These are phyloP conservation scores for Aleiodes leptofemur DNA, from an alignment of 2,888 invertebrate species.

Conservation along the genomic window DNA sequence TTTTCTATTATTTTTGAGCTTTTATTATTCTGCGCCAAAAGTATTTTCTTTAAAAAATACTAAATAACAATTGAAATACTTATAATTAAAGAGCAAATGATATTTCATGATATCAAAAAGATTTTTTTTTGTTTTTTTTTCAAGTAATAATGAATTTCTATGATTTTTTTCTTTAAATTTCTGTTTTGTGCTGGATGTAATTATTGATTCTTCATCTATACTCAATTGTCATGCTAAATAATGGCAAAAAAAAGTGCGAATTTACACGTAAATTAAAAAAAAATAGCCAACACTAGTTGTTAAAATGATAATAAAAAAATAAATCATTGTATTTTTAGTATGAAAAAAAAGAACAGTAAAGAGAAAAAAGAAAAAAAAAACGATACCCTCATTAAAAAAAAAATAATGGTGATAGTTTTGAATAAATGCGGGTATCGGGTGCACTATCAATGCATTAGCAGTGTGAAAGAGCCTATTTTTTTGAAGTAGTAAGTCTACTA, in stretches of 20 bases:
- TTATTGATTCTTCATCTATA: constrained; percentile 7
- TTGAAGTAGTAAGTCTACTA: constrained; percentile 11
- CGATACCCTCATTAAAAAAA: constrained; percentile 13
- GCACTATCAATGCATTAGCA: constrained; percentile 33
- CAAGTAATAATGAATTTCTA: background rate
- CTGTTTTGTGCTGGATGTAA: background rate
- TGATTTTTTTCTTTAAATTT: background rate
- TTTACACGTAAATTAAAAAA: constrained; percentile 3
- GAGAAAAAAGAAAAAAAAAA: background rate
- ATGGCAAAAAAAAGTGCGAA: constrained; percentile 11
- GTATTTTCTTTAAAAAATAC: background rate
- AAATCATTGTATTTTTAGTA: constrained; percentile 29
- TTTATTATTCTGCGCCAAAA: constrained; percentile 6
- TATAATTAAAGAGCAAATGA: too few relatives aligned
- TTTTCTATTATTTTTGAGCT: background rate
- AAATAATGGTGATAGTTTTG: constrained; percentile 19
- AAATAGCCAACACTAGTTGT: constrained; percentile 24
- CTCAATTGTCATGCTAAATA: constrained; percentile 2
- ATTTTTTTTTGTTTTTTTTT: too few relatives aligned
- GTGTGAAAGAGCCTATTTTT: constrained; percentile 13
- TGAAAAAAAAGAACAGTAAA: constrained; percentile 5
- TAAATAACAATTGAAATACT: too few relatives aligned
- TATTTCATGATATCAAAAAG: too few relatives aligned
- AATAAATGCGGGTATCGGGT: constrained; percentile 9
- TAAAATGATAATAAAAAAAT: constrained; percentile 15